phyloP scores from a whole-genome alignment of 2,113 vertebrate species.

The Grantiella picta region DNA sequence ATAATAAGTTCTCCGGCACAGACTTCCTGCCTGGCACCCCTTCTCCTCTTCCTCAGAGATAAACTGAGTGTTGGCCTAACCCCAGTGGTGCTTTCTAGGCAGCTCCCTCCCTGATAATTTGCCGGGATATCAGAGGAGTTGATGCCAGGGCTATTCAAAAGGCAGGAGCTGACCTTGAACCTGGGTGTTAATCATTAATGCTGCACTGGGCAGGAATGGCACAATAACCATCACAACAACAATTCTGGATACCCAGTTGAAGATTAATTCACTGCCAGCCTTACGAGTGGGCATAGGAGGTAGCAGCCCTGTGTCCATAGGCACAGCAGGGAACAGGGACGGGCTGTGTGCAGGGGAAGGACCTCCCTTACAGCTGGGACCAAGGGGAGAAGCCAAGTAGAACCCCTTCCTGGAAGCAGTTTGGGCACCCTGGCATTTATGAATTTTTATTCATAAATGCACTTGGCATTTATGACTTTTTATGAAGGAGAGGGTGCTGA shows the following conservation, averaged over 20 bases:
- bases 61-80: neutral
- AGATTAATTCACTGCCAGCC: neutral
- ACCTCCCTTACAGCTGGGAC: rapidly evolving
- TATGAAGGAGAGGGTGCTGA: neutral
- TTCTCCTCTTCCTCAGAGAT: neutral
- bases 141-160: neutral
- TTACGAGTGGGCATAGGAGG: neutral
- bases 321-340: neutral
- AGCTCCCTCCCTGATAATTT: neutral
- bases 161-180: neutral
- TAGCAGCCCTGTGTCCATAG: neutral
- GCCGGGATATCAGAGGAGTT: rapidly evolving
- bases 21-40: neutral
- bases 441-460: neutral
- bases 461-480: neutral
- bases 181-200: conserved; percentile 9
- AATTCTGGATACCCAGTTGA: neutral
- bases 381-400: neutral
- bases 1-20: neutral
- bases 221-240: neutral
- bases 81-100: neutral
- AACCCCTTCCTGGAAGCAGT: neutral
- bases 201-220: neutral
- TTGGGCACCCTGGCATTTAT: neutral
- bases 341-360: neutral